Percentiles rank a stretch among this genome's conserved stretches.
Evolutionary conservation across 2,113 vertebrate genomes (phyloP).

Genomic region (Notarius lentiginosus): DNA sequence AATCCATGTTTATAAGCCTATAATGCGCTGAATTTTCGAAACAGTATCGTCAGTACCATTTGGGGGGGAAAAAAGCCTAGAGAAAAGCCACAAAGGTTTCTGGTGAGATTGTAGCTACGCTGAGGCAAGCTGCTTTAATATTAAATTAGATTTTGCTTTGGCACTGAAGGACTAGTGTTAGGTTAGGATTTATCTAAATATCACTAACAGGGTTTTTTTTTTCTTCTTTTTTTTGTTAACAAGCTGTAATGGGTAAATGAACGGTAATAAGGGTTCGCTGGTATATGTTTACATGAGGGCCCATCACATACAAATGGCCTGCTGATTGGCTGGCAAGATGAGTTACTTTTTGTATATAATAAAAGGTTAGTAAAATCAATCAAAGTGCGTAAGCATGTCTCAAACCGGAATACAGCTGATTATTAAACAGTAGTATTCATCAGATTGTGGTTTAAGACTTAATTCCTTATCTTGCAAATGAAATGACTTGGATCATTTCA

Average conservation of each 20-base stretch:
- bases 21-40: neutral
- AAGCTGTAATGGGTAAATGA: neutral
- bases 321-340: neutral
- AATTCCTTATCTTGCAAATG: neutral
- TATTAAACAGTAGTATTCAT: neutral
- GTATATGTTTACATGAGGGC: constrained; percentile 21
- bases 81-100: constrained; percentile 14
- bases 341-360: neutral
- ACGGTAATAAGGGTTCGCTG: neutral
- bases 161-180: neutral
- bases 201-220: neutral
- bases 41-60: neutral
- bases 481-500: neutral
- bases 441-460: neutral
- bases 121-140: neutral
- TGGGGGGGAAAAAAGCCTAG: neutral
- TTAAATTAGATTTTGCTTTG: neutral
- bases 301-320: constrained; percentile 23
- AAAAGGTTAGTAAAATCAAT: constrained; percentile 6
- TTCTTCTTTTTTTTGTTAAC: neutral
- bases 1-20: neutral
- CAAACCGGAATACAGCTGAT: neutral
- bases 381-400: constrained; percentile 13
- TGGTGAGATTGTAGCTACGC: constrained; percentile 5
- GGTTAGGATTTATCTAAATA: neutral